Evolutionary conservation across 2,797 vertebrate genomes (phyloP).

Genomic region (Tragelaphus eurycerus): DNA sequence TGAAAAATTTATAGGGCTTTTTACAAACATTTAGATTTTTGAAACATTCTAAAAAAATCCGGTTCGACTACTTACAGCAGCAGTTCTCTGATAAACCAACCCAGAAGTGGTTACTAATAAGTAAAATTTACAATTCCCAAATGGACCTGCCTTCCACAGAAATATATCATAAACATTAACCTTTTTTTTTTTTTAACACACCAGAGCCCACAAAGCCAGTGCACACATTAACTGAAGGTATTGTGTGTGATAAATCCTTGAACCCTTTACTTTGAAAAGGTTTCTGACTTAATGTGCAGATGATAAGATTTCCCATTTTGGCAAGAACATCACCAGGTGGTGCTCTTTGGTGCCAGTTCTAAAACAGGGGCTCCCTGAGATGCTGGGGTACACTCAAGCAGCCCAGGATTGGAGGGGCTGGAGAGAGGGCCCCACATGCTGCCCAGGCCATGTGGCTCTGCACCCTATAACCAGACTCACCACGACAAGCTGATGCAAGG

Average conservation of each 20-base stretch:
- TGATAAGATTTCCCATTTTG: not conserved
- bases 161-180: conserved; percentile 40
- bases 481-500: not conserved
- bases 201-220: not conserved
- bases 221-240: not conserved
- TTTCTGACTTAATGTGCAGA: not conserved
- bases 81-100: conserved; percentile 32
- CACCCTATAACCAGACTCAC: conserved; percentile 15
- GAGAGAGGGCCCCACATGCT: rapidly evolving
- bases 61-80: conserved; percentile 34
- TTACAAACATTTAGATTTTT: conserved; percentile 62
- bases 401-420: rapidly evolving
- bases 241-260: not conserved
- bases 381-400: not conserved
- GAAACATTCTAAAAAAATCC: conserved; percentile 61
- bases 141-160: not conserved
- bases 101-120: conserved; percentile 54
- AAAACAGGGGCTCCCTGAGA: not conserved
- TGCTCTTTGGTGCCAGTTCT: not conserved
- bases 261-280: not conserved
- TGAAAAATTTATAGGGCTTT: conserved; percentile 67
- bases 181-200: not conserved
- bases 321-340: not conserved
- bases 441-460: not conserved
- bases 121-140: conserved; percentile 53